A percentile compares a stretch with the other conserved stretches of the same genome.
These are phyloP conservation scores for Trypoxylus dichotomus DNA, from an alignment of 1,140 invertebrate genomes.

Conservation along the genomic window DNA sequence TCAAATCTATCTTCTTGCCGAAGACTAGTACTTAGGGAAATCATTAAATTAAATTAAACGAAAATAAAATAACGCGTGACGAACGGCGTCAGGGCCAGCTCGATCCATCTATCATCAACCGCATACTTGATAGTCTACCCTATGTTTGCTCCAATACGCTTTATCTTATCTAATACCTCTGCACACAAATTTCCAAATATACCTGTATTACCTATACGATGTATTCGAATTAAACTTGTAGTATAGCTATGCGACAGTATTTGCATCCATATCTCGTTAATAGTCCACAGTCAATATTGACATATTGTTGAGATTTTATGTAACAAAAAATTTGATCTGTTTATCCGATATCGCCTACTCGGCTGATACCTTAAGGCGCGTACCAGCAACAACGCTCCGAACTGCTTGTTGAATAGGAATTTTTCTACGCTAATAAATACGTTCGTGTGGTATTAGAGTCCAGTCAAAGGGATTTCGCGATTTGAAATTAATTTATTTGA, in stretches of 20 bases:
- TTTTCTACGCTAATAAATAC: background rate
- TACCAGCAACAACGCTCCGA: background rate
- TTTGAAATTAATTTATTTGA: conserved; percentile 1
- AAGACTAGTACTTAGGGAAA: background rate
- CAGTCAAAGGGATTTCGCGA: background rate
- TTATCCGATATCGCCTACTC: background rate
- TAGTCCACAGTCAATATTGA: conserved; percentile 19
- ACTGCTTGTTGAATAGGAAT: background rate
- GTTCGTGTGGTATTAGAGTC: background rate
- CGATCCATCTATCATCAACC: background rate
- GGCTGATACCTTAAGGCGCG: background rate
- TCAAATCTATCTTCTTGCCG: too few relatives aligned
- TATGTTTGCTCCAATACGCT: background rate
- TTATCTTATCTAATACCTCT: background rate
- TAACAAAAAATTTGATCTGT: conserved; percentile 14
- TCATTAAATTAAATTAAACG: background rate
- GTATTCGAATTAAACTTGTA: background rate
- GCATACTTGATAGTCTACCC: background rate
- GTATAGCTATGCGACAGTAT: background rate
- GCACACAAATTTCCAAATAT: background rate
- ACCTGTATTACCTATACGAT: background rate
- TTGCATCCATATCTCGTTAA: conserved; percentile 19
- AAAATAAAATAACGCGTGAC: background rate
- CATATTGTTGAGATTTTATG: conserved; percentile 24
- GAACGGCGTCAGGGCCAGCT: background rate